phyloP scores from a whole-genome alignment of 2,113 vertebrate genomes.

The Equus przewalskii region DNA sequence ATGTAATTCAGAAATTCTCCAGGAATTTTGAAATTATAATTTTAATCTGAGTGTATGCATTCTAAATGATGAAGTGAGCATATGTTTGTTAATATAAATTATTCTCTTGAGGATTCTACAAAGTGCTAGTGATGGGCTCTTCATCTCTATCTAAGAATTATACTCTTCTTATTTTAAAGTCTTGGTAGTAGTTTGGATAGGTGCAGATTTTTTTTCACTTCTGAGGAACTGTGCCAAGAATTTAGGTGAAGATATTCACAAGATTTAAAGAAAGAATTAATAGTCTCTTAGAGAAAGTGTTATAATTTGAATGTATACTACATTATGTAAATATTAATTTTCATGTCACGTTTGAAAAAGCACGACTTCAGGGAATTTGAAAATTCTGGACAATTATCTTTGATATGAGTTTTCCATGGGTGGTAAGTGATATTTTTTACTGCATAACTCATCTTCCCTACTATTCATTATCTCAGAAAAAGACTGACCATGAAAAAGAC shows the following conservation, averaged over 20 bases:
- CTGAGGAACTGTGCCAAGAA: not conserved
- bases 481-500: not conserved
- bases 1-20: too few relatives aligned
- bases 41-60: too few relatives aligned
- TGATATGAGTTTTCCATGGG: not conserved
- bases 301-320: not conserved
- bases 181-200: not conserved
- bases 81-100: too few relatives aligned
- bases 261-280: not conserved
- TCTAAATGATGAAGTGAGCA: too few relatives aligned
- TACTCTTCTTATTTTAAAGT: not conserved
- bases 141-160: not conserved
- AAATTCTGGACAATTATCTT: not conserved
- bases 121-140: not conserved
- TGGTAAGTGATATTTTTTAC: not conserved
- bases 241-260: not conserved
- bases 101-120: too few relatives aligned
- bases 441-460: not conserved
- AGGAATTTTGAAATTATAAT: too few relatives aligned
- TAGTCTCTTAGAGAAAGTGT: not conserved
- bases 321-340: not conserved
- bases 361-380: not conserved
- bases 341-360: not conserved
- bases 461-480: not conserved
- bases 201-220: not conserved